Evolutionary conservation across 1,140 invertebrate genomes (phyloP), one percentile per base, ranked within the genome.

Genomic region (Pseudachorutes palmiensis): DNA sequence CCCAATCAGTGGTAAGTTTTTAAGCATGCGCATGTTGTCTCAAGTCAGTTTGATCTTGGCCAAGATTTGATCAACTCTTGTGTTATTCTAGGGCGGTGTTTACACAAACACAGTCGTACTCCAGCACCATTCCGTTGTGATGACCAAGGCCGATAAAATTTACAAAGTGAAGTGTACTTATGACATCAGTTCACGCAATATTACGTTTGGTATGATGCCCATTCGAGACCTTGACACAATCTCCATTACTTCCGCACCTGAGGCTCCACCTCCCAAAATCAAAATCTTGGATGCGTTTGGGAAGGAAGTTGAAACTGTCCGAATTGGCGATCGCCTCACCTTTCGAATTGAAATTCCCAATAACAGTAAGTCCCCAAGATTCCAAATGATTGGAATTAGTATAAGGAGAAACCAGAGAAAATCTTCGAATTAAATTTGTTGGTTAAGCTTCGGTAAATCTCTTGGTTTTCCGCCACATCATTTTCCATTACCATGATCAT

Each of bases 91-190:
- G 92, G 90, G 87, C 74, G 92, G 92, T 58, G 89, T 94, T 30
- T 96, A 94, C 78, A 92, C 91, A 19, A 96, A 96, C 78, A 95
- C 92, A 0, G 91, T 96, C 22, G 92, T 96, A 1, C 83, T 96
- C 0, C 93, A 96, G 79, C 92, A 95, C 76, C 92, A 96, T 80
- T 94, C 91, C 75, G 91, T 95, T 5, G 92, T 96, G 1, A 94
- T 96, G 90, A 96, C 92, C 14, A 95, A 95, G 80, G 91, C 92
- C 1, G 93, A 96, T 78, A 96, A 96, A 78, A 94, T 95, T 74
- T 96, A 96, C 83, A 94, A 94, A 80, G 90, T 96, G 36, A 92
- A 94, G 76, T 96, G 93, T 76, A 96, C 92, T 0, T 96, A 96
- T 77, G 93, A 96, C 78, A 95, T 95, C 87, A 91, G 91, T 62